Evolutionary conservation across 92 coral and sea anemone genomes (phyloP), one percentile per base, ranked within the genome.

Genomic region (Parazoanthus darwini): DNA sequence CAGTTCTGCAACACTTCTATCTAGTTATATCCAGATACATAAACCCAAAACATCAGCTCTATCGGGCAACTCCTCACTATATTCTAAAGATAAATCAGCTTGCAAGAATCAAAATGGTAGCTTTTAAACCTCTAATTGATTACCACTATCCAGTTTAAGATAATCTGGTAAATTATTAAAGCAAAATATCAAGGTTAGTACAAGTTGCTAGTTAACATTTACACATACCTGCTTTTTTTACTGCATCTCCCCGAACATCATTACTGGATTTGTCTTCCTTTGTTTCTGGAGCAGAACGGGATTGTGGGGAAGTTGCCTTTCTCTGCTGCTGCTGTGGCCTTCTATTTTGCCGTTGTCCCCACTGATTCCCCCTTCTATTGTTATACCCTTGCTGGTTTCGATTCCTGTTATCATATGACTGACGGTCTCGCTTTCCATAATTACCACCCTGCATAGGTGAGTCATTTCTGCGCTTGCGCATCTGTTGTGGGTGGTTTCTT

Each of bases 391-490:
- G 81, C 39, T 66, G 89, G 82, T 91, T 93, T 48, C 92, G 70
- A 29, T 86, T 90, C 54, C 94, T 88, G 58, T 88, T 92, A 25
- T 92, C 89, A 63, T 48, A 48, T 20, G 68, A 88, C 50, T 71
- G 87, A 11, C 87, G 87, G 56, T 84, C 87, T 42, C 87, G 63
- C 56, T 84, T 84, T 22, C 87, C 87, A 33, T 70, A 84, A 48
- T 73, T 73, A 11, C 87, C 87, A 71, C 87, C 87, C 43, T 84
- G 85, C 85, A 81, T 63, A n/a, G 43, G 79, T 15, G 67, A 84
- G 35, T 94, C 94, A 78, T 88, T 91, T 82, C 93, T 91, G 2
- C 96, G 88, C 81, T 95, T 93, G 54, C 98, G 95, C 82, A 88
- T 93, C 22, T 88, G 92, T 48, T 90, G 86, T 67, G 80, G 89